Percentiles rank a stretch among this genome's conserved stretches.
Conservation (phyloP, 2,888 invertebrate species). For the Diarsia dahlii region DNA sequence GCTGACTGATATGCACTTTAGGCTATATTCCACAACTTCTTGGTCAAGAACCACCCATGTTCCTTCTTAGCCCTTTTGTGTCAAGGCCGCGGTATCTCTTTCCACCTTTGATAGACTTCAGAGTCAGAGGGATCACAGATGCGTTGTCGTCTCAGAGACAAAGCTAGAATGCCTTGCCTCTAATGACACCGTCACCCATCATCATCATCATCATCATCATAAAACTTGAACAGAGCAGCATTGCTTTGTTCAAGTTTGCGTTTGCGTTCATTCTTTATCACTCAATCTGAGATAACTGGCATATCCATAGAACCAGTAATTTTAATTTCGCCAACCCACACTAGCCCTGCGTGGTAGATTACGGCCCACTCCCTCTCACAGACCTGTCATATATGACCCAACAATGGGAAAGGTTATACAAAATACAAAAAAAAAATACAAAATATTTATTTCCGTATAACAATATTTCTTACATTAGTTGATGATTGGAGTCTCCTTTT, state of each 20-base stretch:
- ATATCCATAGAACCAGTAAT: not conserved
- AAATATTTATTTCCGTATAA: too few relatives aligned
- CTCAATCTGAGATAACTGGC: not conserved
- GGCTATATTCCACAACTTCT: too few relatives aligned
- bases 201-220: too few relatives aligned
- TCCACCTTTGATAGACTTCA: not conserved
- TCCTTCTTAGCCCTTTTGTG: too few relatives aligned
- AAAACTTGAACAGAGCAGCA: not conserved
- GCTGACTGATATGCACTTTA: too few relatives aligned
- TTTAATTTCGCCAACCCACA: not conserved
- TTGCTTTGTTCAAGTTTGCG: not conserved
- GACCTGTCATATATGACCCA: not conserved
- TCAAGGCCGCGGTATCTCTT: too few relatives aligned
- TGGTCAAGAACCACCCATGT: too few relatives aligned
- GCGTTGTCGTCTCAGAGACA: not conserved
- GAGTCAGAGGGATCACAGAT: not conserved
- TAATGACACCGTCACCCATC: not conserved
- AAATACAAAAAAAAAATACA: too few relatives aligned
- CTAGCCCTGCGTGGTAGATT: not conserved
- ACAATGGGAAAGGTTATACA: not conserved
- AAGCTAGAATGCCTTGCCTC: not conserved
- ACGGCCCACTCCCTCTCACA: not conserved
- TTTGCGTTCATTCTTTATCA: not conserved
- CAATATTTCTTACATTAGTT: too few relatives aligned
- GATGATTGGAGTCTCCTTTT: too few relatives aligned